Evolutionary conservation across 1,140 invertebrate species (phyloP), one percentile per base, ranked within the genome.

Genomic region (Zaprionus taronus): DNA sequence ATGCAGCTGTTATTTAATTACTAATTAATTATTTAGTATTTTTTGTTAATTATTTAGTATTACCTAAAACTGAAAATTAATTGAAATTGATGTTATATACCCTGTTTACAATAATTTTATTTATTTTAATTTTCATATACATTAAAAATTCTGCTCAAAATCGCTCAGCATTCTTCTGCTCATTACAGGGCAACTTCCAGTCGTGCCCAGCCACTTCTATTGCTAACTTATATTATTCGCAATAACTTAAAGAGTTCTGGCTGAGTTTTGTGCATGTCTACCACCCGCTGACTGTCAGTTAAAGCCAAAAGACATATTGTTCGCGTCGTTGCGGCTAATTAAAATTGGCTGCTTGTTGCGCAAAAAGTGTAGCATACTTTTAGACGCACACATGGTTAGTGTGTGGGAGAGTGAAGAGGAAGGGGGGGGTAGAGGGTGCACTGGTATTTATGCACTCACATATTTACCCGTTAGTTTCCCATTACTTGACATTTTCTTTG

Each of bases 401-500:
- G 11, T 5, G 49, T 24, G 20, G 17, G 24, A 6, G 38, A 6
- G 38, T 1, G 14, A 0, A 2, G 5, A 1, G 5, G 2, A n/a
- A 17, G 15, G 56, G 51, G 11, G 53, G 28, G 12, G n/a, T n/a
- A 44, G 7, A n/a, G n/a, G n/a, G 41, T 1, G n/a, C 5, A 36
- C 28, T 73, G 20, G 57, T 69, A 74, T 68, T 60, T 58, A 69
- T 44, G 66, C 47, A 56, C 60, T 71, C 67, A 64, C 75, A 73
- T 77, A 73, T 73, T 77, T 73, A 77, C 75, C 64, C 79, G 81
- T 65, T 85, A 85, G 82, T 85, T 85, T 85, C 72, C 82, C 82
- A 85, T 85, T 85, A 85, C 82, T 67, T 75, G 81, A 90, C 77
- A 79, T 89, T 79, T 87, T 83, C 83, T 81, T 75, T 84, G 63